These are phyloP conservation scores for Gortyna flavago DNA, from an alignment of 2,888 invertebrate genomes.

Conservation along the genomic window DNA sequence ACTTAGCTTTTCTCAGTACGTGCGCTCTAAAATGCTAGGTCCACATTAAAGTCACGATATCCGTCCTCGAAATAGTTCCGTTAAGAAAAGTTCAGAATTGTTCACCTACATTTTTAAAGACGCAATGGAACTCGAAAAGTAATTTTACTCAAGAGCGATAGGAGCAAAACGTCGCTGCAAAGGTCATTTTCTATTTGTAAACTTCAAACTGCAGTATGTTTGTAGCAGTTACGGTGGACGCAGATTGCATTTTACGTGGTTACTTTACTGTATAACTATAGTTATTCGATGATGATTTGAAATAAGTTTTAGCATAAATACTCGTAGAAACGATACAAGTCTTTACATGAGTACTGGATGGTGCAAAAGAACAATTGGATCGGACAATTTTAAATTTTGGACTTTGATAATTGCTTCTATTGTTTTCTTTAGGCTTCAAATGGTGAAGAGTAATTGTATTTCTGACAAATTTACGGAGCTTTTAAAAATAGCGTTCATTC, in stretches of 20 bases:
- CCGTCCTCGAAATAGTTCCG: neutral
- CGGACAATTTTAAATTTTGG: neutral
- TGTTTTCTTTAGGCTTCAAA: neutral
- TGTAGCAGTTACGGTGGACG: slow-evolving; percentile 46
- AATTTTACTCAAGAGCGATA: slow-evolving; percentile 53
- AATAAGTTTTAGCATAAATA: neutral
- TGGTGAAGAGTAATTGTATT: neutral
- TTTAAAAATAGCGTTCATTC: neutral
- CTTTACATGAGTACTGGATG: neutral
- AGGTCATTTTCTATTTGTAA: slow-evolving; percentile 69
- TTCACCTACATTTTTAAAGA: slow-evolving; percentile 33
- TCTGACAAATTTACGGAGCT: neutral
- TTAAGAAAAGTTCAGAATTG: slow-evolving; percentile 13
- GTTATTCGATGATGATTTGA: slow-evolving; percentile 12
- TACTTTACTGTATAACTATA: slow-evolving; percentile 2
- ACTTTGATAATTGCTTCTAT: neutral
- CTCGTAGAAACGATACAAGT: neutral
- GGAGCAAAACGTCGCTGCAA: slow-evolving; percentile 65
- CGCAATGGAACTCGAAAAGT: slow-evolving; percentile 36
- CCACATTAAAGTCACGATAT: neutral
- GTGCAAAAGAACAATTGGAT: neutral
- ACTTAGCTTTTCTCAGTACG: slow-evolving; percentile 13
- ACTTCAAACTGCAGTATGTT: slow-evolving; percentile 58
- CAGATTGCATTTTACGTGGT: slow-evolving; percentile 43
- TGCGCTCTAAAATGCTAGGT: slow-evolving; percentile 18